Conservation (phyloP, 1,140 invertebrate species). For the Pantala flavescens region DNA sequence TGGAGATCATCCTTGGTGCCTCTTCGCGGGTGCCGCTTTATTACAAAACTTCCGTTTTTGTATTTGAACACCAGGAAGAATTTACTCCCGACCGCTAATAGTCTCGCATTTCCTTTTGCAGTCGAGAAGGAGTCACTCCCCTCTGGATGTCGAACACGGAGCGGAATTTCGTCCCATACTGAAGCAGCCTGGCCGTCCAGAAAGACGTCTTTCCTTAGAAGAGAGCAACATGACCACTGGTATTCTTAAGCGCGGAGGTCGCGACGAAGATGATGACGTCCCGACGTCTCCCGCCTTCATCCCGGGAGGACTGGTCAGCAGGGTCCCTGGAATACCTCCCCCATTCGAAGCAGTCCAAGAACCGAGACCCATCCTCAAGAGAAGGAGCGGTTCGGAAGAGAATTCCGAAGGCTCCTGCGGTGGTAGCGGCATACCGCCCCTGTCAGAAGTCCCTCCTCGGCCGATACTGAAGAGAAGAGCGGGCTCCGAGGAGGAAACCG, state of each 20-base stretch:
- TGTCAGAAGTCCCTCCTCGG: not conserved
- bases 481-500: not conserved
- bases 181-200: not conserved
- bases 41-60: too few relatives aligned
- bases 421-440: not conserved
- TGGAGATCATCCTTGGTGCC: too few relatives aligned
- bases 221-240: not conserved
- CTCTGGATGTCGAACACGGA: not conserved
- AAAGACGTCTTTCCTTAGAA: not conserved
- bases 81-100: too few relatives aligned
- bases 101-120: not conserved
- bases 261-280: not conserved
- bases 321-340: not conserved
- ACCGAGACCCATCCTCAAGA: not conserved
- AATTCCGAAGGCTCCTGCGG: not conserved
- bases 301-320: not conserved
- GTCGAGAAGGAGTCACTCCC: not conserved
- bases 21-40: too few relatives aligned
- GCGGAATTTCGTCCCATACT: not conserved
- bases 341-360: not conserved
- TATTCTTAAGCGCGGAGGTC: not conserved
- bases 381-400: not conserved
- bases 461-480: not conserved
- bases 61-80: too few relatives aligned
- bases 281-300: not conserved